Percentiles rank a stretch among this genome's conserved stretches.
phyloP scores from a whole-genome alignment of 2,888 invertebrate species.

The Sycophila texana region DNA sequence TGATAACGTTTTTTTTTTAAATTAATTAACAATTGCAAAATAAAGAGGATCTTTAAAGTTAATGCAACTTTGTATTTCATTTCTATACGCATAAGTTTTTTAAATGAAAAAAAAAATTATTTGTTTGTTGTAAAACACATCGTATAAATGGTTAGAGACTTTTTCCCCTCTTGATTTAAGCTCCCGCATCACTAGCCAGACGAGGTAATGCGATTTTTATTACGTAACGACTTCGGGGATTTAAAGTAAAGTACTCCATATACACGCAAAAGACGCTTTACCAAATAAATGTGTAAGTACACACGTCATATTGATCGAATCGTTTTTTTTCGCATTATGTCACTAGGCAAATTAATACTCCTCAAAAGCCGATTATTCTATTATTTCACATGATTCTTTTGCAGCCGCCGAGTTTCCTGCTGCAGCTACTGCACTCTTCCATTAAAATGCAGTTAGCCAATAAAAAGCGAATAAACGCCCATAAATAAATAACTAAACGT shows the following conservation, averaged over 20 bases:
- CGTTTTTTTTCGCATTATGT: background rate
- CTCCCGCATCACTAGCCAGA: constrained; percentile 1
- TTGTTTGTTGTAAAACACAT: constrained; percentile 13
- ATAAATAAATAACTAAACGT: too few species aligned
- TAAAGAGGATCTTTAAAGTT: too few species aligned
- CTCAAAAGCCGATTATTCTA: too few species aligned
- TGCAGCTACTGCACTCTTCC: too few species aligned
- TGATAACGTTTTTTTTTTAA: too few species aligned
- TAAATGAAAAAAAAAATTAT: background rate
- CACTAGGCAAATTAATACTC: background rate
- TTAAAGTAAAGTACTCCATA: background rate
- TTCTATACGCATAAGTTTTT: too few species aligned
- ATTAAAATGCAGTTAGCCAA: background rate
- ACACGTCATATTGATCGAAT: background rate
- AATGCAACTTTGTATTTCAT: too few species aligned
- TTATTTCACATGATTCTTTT: too few species aligned
- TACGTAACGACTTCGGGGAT: constrained; percentile 25
- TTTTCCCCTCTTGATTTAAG: constrained; percentile 19
- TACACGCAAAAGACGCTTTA: constrained; percentile 4
- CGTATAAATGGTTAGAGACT: background rate
- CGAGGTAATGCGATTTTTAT: constrained; percentile 41
- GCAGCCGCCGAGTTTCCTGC: too few species aligned
- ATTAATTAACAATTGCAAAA: too few species aligned
- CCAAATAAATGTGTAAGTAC: background rate
- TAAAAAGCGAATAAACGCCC: background rate